Base-by-base conservation (phyloP, 2,888 invertebrate genomes). In the Torymus texanus region DNA sequence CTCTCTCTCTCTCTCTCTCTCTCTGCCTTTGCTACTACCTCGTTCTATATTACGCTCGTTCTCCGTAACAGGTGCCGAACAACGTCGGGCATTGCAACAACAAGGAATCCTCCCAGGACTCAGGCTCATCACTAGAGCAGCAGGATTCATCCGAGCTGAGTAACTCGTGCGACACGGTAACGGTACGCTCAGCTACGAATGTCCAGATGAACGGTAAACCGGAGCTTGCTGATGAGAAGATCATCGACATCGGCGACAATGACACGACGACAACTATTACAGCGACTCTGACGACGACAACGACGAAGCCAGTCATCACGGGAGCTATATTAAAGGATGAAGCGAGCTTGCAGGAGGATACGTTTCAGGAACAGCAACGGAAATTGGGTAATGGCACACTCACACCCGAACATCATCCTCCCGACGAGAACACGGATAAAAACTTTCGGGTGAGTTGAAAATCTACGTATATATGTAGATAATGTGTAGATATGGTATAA, bases 251-350 rank as follows among this genome's bases (percentile, higher is more conserved):
- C 83, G 92, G 92, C 83, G 41, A 41, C 8, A 8, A 41, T 8
- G 10, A 41, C 8, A 41, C 41, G 10, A 41, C 41, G 41, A 41
- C 8, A 8, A 41, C 41, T 8, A 41, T 8, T 8, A 8, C 77
- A 53, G 91, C 91, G 5, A 90, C 91, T 21, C 2, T 21, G 10
- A 8, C 77, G 58, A 91, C 91, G 5, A 90, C 91, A 0, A 92
- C 92, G 76, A 77, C 63, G 8, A 81, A 76, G 50, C 94, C 95
- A 4, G 93, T 94, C 51, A 94, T 95, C 66, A 94, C 94, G 58
- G 94, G 94, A 0, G 95, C 94, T 0, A 92, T 95, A 62, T 92
- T 94, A 82, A 95, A 95, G 83, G 92, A 94, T 86, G 93, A 93
- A 86, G 91, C 92, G 0, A 91, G 92, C 53, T 68, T 80, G 1